Evolutionary conservation across 2,113 vertebrate species (phyloP).

Genomic region (Struthio camelus): DNA sequence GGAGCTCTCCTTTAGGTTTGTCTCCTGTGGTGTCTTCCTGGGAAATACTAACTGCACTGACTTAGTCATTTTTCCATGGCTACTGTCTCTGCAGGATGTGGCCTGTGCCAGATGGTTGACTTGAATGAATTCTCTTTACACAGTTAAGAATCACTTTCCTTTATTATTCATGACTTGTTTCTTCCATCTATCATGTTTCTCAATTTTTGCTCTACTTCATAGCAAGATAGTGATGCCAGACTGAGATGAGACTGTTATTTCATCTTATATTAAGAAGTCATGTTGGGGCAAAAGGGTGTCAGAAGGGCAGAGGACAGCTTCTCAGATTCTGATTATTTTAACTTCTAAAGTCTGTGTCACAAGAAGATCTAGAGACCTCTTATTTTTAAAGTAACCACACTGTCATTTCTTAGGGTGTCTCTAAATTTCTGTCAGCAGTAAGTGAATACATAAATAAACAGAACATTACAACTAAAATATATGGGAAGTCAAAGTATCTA

Average conservation of each 20-base stretch:
- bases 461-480: not conserved
- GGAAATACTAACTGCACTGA: constrained; percentile 23
- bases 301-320: not conserved
- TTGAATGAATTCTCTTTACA: constrained; percentile 63
- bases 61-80: constrained; percentile 48
- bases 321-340: not conserved
- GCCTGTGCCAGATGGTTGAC: constrained; percentile 61
- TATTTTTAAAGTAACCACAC: not conserved
- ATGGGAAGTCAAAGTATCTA: not conserved
- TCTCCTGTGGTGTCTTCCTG: constrained; percentile 46
- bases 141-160: constrained; percentile 60
- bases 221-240: not conserved
- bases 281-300: not conserved
- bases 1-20: not conserved
- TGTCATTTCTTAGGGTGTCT: not conserved
- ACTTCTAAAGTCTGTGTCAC: not conserved
- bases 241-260: constrained; percentile 29
- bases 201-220: constrained; percentile 37
- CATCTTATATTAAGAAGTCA: not conserved
- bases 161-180: constrained; percentile 63
- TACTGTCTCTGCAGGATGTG: constrained; percentile 56
- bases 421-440: not conserved
- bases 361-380: not conserved
- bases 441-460: not conserved
- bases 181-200: constrained; percentile 60